A percentile compares a stretch with the other conserved stretches of the same genome.
Conservation (phyloP, 1,140 invertebrate genomes). For the Atta texana region DNA sequence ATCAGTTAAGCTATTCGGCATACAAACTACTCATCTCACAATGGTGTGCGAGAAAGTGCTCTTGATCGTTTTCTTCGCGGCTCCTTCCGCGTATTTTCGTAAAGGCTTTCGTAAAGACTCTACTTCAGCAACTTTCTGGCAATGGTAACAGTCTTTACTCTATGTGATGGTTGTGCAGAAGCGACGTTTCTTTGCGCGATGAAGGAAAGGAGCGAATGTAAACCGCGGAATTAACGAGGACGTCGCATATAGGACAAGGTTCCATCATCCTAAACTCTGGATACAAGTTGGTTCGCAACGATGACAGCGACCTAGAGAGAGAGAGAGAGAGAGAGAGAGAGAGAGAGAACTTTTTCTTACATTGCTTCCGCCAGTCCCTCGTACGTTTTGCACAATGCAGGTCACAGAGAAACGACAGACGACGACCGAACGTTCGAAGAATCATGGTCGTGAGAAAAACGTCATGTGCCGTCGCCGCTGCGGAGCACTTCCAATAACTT, state of each 20-base stretch:
- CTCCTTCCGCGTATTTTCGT: background rate
- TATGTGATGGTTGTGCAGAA: background rate
- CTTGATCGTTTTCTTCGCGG: background rate
- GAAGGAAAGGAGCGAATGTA: constrained; percentile 2
- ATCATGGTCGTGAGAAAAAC: constrained; percentile 54
- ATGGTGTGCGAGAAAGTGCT: background rate
- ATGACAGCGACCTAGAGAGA: background rate
- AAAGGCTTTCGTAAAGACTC: background rate
- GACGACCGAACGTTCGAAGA: constrained; percentile 40
- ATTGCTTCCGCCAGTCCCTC: constrained; percentile 26
- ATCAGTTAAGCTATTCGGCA: constrained; percentile 28
- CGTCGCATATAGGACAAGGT: constrained; percentile 42
- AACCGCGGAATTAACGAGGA: constrained; percentile 46
- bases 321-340: background rate
- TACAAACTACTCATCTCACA: background rate
- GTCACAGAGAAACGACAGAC: constrained; percentile 36
- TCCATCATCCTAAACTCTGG: constrained; percentile 26
- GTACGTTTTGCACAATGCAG: constrained; percentile 43
- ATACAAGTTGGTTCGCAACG: background rate
- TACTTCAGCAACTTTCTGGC: constrained; percentile 3
- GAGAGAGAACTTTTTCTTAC: constrained; percentile 22
- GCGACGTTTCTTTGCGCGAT: constrained; percentile 20
- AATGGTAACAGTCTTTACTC: background rate
- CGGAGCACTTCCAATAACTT: constrained; percentile 46
- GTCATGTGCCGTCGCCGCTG: constrained; percentile 30